A percentile compares a stretch with the other conserved stretches of the same genome.
Evolutionary conservation across 2,888 invertebrate genomes (phyloP).

Genomic region (Xestia ashworthii): DNA sequence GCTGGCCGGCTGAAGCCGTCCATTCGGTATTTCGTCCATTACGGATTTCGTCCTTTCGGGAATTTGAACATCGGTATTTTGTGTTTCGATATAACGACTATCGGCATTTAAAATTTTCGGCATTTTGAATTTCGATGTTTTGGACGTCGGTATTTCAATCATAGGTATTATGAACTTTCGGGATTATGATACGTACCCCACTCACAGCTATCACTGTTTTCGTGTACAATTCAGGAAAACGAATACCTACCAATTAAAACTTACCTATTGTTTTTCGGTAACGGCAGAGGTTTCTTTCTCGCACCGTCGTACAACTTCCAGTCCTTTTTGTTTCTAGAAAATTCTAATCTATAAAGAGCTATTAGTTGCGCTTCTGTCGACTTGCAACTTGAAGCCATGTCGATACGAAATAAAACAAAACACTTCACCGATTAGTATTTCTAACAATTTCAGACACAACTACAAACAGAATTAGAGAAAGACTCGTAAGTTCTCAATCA

Average conservation of each 20-base stretch:
- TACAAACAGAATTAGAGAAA: background rate
- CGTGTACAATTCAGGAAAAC: background rate
- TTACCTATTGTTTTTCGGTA: constrained; percentile 7
- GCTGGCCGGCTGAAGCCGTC: no score
- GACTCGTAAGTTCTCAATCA: background rate
- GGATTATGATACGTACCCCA: no score
- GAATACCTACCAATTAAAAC: background rate
- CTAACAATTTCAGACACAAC: background rate
- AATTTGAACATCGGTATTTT: no score
- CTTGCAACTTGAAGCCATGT: constrained; percentile 37
- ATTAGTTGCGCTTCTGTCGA: constrained; percentile 66
- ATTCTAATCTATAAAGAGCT: constrained; percentile 78
- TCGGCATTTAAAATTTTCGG: no score
- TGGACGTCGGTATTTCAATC: no score
- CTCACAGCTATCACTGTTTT: background rate
- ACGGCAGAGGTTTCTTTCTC: background rate
- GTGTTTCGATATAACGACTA: no score
- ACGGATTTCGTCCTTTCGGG: no score
- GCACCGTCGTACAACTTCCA: constrained; percentile 72
- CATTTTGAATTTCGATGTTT: no score
- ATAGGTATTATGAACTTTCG: no score
- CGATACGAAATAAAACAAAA: constrained; percentile 14
- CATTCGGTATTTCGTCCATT: no score
- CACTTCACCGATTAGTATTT: constrained; percentile 9
- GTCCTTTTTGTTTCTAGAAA: constrained; percentile 79